Base-by-base conservation (phyloP, 2,113 vertebrate genomes). In the Oncorhynchus mykiss region DNA sequence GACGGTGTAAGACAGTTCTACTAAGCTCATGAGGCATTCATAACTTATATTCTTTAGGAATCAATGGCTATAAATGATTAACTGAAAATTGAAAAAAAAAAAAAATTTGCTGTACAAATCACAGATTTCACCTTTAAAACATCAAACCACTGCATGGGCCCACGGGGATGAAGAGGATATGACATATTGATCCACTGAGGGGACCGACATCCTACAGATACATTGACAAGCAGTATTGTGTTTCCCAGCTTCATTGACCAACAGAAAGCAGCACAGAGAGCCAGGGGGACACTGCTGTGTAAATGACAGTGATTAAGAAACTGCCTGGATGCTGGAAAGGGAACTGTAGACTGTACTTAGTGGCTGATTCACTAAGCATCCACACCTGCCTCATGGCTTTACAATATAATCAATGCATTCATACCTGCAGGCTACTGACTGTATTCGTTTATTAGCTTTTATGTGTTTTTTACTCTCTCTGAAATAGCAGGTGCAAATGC, bases 151-250 rank as follows among this genome's bases (percentile, higher is more conserved):
- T 80, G 78, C 82, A 78, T 71, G 87, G 82, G 13, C 51, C 16
- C 5, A 54, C 1, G 3, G 16, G 51, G 1, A 13, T 79, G 24
- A 74, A 86, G 68, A 86, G 72, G 78, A 84, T 75, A 83, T 80
- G 77, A 79, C 70, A 78, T 71, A 82, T 78, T 48, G 77, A 68
- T 81, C 67, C 72, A 85, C 34, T 3, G 3, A 54, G 51, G 14
- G 51, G 14, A 1, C 48, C 29, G 70, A 76, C 80, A 72, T 78
- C 70, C 80, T 45, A 29, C 71, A 72, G 76, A 85, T 84, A 77
- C 70, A 78, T 87, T 3, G 27, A 86, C 27, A 89, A 85, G 81
- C 54, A 82, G 45, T 65, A 77, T 20, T 66, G 8, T 60, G 75
- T 11, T 11, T 73, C 78, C 51, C 18, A 31, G 18, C 9, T 70